phyloP scores from a whole-genome alignment of 2,113 vertebrate genomes.

The Morone chrysops region DNA sequence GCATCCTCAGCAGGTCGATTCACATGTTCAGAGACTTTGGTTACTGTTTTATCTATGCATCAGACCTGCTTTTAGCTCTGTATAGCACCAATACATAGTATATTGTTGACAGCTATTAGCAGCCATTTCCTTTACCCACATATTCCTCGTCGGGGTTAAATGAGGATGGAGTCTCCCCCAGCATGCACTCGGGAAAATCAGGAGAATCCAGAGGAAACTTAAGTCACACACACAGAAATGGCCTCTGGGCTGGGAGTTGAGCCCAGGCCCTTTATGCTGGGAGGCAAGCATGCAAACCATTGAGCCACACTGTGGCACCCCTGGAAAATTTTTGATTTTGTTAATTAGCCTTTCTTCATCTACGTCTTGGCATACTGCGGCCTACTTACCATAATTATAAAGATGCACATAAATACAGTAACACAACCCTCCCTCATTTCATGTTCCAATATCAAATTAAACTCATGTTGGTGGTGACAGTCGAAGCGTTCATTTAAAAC shows the following conservation, averaged over 20 bases:
- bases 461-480: constrained; percentile 1
- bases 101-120: background rate
- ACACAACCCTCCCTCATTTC: background rate
- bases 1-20: background rate
- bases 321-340: constrained; percentile 33
- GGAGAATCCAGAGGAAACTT: constrained; percentile 20
- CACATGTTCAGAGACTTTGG: background rate
- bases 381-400: constrained; percentile 32
- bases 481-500: constrained; percentile 16
- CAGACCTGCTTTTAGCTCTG: background rate
- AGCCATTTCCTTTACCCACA: background rate
- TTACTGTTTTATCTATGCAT: background rate
- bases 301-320: constrained; percentile 33
- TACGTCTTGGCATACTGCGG: constrained; percentile 32
- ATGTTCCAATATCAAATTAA: constrained; percentile 16
- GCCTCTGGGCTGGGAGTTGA: constrained; percentile 13
- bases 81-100: background rate
- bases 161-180: constrained; percentile 15
- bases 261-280: background rate
- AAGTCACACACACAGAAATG: background rate
- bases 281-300: constrained; percentile 22
- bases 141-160: background rate
- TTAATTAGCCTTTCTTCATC: constrained; percentile 54
- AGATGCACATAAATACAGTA: constrained; percentile 18
- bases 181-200: constrained; percentile 3